Evolutionary conservation across 2,888 invertebrate species (phyloP), one percentile per base, ranked within the genome.

Genomic region (Ganaspis brasiliensis): DNA sequence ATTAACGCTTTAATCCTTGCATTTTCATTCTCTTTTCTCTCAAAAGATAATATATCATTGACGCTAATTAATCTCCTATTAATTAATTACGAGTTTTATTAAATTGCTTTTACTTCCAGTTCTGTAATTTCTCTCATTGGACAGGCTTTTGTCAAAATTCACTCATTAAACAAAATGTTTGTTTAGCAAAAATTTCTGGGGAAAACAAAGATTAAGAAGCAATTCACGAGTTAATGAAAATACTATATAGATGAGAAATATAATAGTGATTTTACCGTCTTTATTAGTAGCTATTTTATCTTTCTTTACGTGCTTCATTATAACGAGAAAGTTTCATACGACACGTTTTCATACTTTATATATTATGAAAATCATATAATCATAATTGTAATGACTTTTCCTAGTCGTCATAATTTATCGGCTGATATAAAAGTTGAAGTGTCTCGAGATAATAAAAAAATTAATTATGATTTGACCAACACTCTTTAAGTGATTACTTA

Each of bases 221-320:
- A 6, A 31, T 31, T 2, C 2, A 6, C 31, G 2, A 31, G 31
- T 31, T 19, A 6, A 52, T 9, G 5, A 52, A 52, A 52, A 63
- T 63, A 8, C 52, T n/a, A 52, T 21, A n/a, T 67, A 14, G 24
- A 67, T 24, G n/a, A n/a, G 40, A 45, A 45, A n/a, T 45, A 67
- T 67, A 24, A 45, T 31, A 31, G 31, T n/a, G 6, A 24, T 67
- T 49, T 40, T 67, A 45, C 9, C 67, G 67, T 40, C 45, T 45
- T 45, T 45, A 67, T 67, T 67, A 67, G 1, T n/a, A n/a, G 24
- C n/a, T n/a, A 67, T 67, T 45, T 45, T 24, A 24, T 63, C 21
- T 63, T 5, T n/a, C 6, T 19, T 4, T 24, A 9, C n/a, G 45
- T 45, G 4, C 24, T 67, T 45, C 16, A 45, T 16, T 45, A n/a